Evolutionary conservation across 2,888 invertebrate species (phyloP), one percentile per base, ranked within the genome.

Genomic region (Caenorhabditis zanzibari): DNA sequence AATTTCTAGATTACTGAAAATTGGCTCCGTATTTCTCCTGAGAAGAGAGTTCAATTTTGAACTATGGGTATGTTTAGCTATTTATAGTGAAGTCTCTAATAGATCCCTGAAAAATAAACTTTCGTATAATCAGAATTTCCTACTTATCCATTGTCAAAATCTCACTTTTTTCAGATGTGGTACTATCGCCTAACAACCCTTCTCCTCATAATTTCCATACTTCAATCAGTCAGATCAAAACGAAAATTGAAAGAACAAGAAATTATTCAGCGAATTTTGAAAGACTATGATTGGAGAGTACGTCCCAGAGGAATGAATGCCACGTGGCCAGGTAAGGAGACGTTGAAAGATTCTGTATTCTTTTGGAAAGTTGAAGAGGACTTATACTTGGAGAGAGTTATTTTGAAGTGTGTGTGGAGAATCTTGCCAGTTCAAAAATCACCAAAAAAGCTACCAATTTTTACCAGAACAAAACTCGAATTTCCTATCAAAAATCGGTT

Each of bases 231-330:
- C 19, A 44, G 69, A 4, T 85, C 89, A 16, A 90, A 89, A 84
- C 86, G 88, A 72, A 91, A 91, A 72, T 82, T 91, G 28, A 90
- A 90, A 82, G 91, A 91, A 77, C 91, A 91, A 76, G 91, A 91
- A 35, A 91, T 91, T 56, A 91, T 91, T 77, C 91, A 91, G 76
- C 84, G 89, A 58, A 86, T 90, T 22, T 63, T 86, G 28, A 88
- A 88, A 71, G 90, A 91, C 76, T 91, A 91, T 80, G 91, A 91
- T 73, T 91, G 91, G 91, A 82, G 91, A 52, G 91, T 91, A 10
- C 68, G 91, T n/a, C 91, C 91, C 3, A 82, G 91, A 22, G 91
- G 91, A 19, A 69, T 83, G 68, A 91, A 91, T 83, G 85, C 87
- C 41, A 86, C 88, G 19, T 91, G 91, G 91, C 91, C 91, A 79